These are phyloP conservation scores for Phocoena sinus DNA, from an alignment of 2,113 vertebrate genomes.

Conservation along the genomic window DNA sequence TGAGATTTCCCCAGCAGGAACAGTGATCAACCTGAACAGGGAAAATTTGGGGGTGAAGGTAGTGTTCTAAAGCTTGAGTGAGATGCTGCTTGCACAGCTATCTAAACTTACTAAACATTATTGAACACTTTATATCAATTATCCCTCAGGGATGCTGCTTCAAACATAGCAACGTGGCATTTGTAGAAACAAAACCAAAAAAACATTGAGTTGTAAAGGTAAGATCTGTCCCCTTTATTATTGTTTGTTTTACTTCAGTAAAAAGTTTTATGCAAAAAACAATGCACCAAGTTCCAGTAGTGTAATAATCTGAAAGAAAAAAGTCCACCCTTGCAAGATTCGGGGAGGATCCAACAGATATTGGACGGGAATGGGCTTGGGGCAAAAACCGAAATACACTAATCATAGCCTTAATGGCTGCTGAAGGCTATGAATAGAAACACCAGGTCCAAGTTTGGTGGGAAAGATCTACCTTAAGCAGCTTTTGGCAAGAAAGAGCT, in stretches of 20 bases:
- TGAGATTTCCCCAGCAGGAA: neutral
- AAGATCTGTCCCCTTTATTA: neutral
- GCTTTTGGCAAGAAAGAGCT: no score
- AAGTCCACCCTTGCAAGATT: neutral
- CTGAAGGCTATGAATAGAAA: neutral
- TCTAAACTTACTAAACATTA: neutral
- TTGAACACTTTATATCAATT: neutral
- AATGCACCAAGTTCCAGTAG: neutral
- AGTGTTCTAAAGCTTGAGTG: neutral
- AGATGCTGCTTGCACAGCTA: neutral
- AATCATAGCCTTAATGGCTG: neutral
- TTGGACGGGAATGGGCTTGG: neutral
- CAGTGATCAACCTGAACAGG: neutral
- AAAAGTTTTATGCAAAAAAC: neutral
- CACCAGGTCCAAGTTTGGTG: neutral
- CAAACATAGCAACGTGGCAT: neutral
- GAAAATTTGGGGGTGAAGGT: neutral
- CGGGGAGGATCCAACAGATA: neutral
- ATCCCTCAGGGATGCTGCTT: neutral
- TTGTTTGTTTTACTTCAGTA: neutral
- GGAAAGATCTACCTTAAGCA: neutral
- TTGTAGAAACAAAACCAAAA: neutral
- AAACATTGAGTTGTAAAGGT: neutral
- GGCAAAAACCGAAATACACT: neutral
- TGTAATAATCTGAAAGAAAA: neutral